These are phyloP conservation scores for Hippocampus kuda DNA, from an alignment of 2,797 vertebrate species.

Conservation along the genomic window DNA sequence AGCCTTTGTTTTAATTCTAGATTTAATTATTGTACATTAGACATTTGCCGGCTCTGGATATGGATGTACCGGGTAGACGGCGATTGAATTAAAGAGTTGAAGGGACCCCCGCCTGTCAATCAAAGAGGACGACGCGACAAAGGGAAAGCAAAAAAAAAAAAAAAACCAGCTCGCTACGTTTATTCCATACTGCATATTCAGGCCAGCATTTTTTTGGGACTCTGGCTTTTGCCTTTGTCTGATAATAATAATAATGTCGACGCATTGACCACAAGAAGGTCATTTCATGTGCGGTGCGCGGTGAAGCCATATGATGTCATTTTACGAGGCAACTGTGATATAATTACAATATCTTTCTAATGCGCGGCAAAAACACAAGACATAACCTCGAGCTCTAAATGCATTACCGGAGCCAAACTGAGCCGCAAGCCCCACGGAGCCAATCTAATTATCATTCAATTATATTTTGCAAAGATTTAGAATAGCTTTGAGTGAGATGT, in stretches of 20 bases:
- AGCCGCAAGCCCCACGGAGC: not conserved
- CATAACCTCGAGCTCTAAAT: conserved; percentile 3
- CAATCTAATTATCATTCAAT: conserved; percentile 17
- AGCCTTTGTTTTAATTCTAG: conserved; percentile 28
- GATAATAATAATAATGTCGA: too few species aligned
- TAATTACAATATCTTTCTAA: conserved; percentile 11
- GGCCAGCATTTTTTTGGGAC: not conserved
- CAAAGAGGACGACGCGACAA: conserved; percentile 1
- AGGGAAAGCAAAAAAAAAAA: not conserved
- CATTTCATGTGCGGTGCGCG: not conserved
- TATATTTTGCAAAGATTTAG: conserved; percentile 9
- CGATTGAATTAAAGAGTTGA: conserved; percentile 9
- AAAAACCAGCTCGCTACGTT: not conserved
- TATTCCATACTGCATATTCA: not conserved
- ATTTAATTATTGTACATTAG: conserved; percentile 31
- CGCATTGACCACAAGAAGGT: too few species aligned
- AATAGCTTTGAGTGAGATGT: conserved; percentile 5
- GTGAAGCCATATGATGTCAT: conserved; percentile 6
- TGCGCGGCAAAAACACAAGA: conserved; percentile 14
- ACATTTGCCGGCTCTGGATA: conserved; percentile 16
- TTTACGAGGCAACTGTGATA: conserved; percentile 25
- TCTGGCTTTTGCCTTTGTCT: too few species aligned
- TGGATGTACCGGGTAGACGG: not conserved
- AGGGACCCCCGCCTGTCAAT: conserved; percentile 23
- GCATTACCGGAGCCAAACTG: conserved; percentile 5